Evolutionary conservation across 2,113 vertebrate species (phyloP).

Genomic region (Canis aureus): DNA sequence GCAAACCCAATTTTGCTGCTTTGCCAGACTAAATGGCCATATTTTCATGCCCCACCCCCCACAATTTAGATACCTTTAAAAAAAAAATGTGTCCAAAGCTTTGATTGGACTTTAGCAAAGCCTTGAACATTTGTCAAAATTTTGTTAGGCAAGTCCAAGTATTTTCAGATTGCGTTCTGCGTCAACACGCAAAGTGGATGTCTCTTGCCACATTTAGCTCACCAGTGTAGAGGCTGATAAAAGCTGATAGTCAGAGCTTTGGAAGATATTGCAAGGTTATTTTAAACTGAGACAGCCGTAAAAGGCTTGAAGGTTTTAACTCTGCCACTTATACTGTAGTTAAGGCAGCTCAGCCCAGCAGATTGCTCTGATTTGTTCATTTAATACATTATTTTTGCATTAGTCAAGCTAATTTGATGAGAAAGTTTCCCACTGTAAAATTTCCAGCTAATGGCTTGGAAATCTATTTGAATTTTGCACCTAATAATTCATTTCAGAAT

Average conservation of each 20-base stretch:
- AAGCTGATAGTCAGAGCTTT: not conserved
- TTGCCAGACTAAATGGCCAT: constrained; percentile 2
- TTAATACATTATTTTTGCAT: constrained; percentile 74
- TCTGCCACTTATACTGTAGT: not conserved
- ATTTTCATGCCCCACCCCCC: not conserved
- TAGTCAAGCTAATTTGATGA: constrained; percentile 77
- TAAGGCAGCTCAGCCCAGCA: constrained; percentile 32
- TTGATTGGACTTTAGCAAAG: not conserved
- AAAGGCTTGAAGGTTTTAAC: constrained; percentile 43
- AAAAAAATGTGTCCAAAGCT: not conserved
- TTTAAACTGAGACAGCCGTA: not conserved
- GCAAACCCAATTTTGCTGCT: not conserved
- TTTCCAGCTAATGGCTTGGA: constrained; percentile 72
- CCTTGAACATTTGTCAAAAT: not conserved
- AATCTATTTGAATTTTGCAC: constrained; percentile 68
- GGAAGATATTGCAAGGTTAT: not conserved
- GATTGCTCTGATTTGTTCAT: constrained; percentile 55
- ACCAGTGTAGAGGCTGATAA: not conserved
- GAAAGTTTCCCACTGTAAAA: constrained; percentile 55
- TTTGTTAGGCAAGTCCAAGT: not conserved
- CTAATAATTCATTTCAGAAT: constrained; percentile 43
- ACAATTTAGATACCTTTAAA: not conserved
- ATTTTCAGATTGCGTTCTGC: not conserved
- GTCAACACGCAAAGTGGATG: no score
- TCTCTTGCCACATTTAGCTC: not conserved